Evolutionary conservation across 2,888 invertebrate species (phyloP), one percentile per base, ranked within the genome.

Genomic region (Pollenia labialis): DNA sequence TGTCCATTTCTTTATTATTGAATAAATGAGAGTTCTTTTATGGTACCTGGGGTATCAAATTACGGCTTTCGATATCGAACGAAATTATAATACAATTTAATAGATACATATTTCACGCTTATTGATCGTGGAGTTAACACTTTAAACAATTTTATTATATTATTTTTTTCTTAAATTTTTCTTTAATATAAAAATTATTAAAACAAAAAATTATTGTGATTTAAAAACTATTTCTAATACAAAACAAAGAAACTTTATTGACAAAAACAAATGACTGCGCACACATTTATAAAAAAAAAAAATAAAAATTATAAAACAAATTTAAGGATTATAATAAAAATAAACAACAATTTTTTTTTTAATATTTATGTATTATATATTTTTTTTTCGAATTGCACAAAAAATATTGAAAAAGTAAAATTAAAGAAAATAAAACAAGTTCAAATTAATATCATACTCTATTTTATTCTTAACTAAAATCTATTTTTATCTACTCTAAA

Each of bases 371-470:
- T n/a, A n/a, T 66, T 66, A 48, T 48, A 52, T 75, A 46, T 56
- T 74, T 68, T 50, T 77, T 76, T 54, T 60, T 82, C 69, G 72
- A 87, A 84, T 81, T 87, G 87, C 87, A 87, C 87, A 87, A 87
- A 74, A 72, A 54, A 40, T 32, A 32, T 56, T 32, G 11, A 44
- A 50, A 50, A 42, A 52, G 14, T 54, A 54, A 71, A 74, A 68
- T 60, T 46, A 42, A 60, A 66, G 40, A 80, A 80, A 86, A 86
- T 79, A 80, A 86, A 72, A 84, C 84, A 77, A 79, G 84, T 81
- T 87, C 84, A 84, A 87, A 81, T 77, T 74, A 72, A 72, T 40
- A 66, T 77, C 81, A 85, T 85, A 69, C 81, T 81, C 76, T 60
- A 12, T 60, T 14, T 10, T 23, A 44, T 42, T 62, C 10, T 62